Conservation (phyloP, 2,797 vertebrate species). For the Galaxias olidus region DNA sequence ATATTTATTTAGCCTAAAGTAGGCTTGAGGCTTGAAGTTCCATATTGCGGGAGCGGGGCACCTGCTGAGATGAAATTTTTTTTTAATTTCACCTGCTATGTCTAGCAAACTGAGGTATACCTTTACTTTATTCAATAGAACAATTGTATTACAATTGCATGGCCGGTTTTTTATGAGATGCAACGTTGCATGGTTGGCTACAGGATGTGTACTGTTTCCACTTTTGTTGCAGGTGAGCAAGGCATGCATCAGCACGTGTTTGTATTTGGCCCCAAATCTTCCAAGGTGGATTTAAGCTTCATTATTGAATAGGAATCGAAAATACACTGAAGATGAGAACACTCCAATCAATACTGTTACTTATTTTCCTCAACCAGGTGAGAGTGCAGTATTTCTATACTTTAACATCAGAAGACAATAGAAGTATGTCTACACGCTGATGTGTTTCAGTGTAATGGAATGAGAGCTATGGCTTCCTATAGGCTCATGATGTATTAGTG, state of each 20-base stretch:
- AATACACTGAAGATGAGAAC: slow-evolving; percentile 70
- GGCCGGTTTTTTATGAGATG: background rate
- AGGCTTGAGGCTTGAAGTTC: slow-evolving; percentile 17
- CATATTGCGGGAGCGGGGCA: slow-evolving; percentile 46
- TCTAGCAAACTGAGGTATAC: slow-evolving; percentile 29
- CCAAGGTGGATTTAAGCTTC: slow-evolving; percentile 65
- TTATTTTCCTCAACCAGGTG: slow-evolving; percentile 74
- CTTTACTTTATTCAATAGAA: background rate
- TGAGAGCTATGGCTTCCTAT: no score
- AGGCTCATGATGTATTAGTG: slow-evolving; percentile 8
- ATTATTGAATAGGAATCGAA: slow-evolving; percentile 57
- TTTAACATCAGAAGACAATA: background rate
- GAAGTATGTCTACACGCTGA: no score
- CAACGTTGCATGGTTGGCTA: background rate
- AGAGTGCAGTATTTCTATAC: slow-evolving; percentile 32
- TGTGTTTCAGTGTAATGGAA: no score
- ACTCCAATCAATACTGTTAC: slow-evolving; percentile 62
- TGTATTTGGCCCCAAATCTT: slow-evolving; percentile 53
- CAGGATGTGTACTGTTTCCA: slow-evolving; percentile 4
- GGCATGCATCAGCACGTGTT: slow-evolving; percentile 57
- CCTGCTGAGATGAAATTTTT: slow-evolving; percentile 37
- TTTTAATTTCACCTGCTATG: slow-evolving; percentile 29
- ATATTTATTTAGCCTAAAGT: no score
- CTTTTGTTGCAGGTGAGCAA: slow-evolving; percentile 50
- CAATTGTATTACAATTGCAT: background rate